Conservation (phyloP, 92 coral and sea anemone genomes). For the Metridium senile region DNA sequence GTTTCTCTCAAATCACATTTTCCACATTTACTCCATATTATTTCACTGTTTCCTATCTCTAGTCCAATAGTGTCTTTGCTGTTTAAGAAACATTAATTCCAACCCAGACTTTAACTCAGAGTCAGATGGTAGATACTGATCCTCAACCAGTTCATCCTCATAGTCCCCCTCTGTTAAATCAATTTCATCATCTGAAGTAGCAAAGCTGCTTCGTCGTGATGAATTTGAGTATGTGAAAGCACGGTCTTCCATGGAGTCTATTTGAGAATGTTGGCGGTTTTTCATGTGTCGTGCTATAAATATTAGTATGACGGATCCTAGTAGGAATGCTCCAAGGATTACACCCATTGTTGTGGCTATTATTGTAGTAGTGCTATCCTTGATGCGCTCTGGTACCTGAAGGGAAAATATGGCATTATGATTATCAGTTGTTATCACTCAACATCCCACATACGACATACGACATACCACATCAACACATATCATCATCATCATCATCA, state of each 20-base stretch:
- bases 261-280: slow-evolving; percentile 49
- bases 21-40: neutral
- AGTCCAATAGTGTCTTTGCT: slow-evolving; percentile 96
- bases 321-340: slow-evolving; percentile 73
- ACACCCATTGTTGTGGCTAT: slow-evolving; percentile 85
- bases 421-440: too few species aligned
- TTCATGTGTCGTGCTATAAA: slow-evolving; percentile 59
- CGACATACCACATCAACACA: neutral
- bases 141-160: slow-evolving; percentile 95
- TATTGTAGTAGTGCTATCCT: slow-evolving; percentile 67
- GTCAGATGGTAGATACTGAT: slow-evolving; percentile 93
- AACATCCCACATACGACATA: neutral
- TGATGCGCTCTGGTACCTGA: slow-evolving; percentile 78
- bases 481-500: neutral
- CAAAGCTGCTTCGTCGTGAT: slow-evolving; percentile 76
- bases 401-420: too few species aligned
- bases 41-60: slow-evolving; percentile 64
- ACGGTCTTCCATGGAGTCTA: slow-evolving; percentile 72
- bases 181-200: slow-evolving; percentile 78
- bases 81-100: slow-evolving; percentile 94
- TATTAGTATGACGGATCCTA: slow-evolving; percentile 66
- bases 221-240: slow-evolving; percentile 68
- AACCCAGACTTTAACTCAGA: slow-evolving; percentile 95
- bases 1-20: neutral
- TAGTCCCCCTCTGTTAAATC: slow-evolving; percentile 88